Evolutionary conservation across 2,888 invertebrate genomes (phyloP), one percentile per base, ranked within the genome.

Genomic region (Amorpha juglandis): DNA sequence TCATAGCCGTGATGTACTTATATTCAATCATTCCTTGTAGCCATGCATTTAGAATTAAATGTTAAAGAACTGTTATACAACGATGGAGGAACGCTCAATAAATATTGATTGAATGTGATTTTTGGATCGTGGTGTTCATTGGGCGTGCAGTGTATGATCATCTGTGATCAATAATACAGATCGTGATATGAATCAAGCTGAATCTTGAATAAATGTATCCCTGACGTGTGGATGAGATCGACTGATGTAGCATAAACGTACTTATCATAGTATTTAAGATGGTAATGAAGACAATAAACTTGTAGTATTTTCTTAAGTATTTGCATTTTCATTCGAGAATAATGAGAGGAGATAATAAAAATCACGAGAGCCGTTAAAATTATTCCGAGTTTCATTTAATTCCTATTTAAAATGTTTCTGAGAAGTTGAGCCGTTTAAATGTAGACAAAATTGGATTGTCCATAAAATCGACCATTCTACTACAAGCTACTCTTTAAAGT

Each of bases 221-320:
- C 2, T 47, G 27, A 48, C n/a, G 55, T 35, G 48, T 35, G 48
- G 86, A 78, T 78, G 83, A 58, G 58, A 19, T 58, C 85, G 90
- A 90, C 90, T 90, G 90, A 90, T 81, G 76, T 90, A 90, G 81
- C 69, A 66, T 85, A 78, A 72, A 71, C 64, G 58, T 67, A 62
- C 58, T 64, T 67, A 67, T 63, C 42, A 48, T 62, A 65, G 63
- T 52, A 62, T 67, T 67, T 67, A 58, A 63, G 67, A 63, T 55
- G 63, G 55, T 48, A 63, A 62, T 11, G 51, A 63, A 58, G 51
- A 63, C 58, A 64, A 67, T 67, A 67, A 67, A 67, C 51, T 16
- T 38, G 58, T 66, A 67, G 63, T 58, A 58, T 67, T 67, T 67
- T 74, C 67, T 67, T 68, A 76, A 75, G 73, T 73, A 77, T 16